Conservation (phyloP, 2,888 invertebrate species). For the Dynastes grantii region DNA sequence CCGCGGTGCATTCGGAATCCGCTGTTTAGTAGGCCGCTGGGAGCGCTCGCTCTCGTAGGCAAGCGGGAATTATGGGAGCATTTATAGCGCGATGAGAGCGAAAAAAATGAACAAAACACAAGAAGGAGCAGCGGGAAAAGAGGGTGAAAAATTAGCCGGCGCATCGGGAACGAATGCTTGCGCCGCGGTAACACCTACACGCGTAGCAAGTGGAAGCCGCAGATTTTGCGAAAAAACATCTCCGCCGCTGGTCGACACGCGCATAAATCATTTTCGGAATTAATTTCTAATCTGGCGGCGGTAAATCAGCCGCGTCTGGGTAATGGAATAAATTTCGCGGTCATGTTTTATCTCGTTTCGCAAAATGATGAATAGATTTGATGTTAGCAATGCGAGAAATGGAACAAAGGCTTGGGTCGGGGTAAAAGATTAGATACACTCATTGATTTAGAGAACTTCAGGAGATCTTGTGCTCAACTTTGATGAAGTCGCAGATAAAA, state of each 20-base stretch:
- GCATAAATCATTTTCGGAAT: background rate
- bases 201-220: background rate
- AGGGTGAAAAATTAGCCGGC: constrained; percentile 20
- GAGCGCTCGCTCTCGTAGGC: constrained; percentile 1
- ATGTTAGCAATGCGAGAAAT: no score
- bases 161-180: background rate
- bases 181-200: constrained; percentile 8
- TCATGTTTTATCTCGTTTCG: background rate
- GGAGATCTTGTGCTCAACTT: no score
- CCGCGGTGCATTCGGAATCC: constrained; percentile 36
- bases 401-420: no score
- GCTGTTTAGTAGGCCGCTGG: constrained; percentile 13
- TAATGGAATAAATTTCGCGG: background rate
- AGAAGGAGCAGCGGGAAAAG: background rate
- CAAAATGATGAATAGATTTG: no score
- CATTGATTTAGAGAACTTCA: no score
- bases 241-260: background rate
- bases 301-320: background rate
- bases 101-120: background rate
- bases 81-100: background rate
- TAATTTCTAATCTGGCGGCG: constrained; percentile 6
- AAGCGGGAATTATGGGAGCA: constrained; percentile 14
- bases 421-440: no score
- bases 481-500: no score
- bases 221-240: constrained; percentile 1